Evolutionary conservation across 2,888 invertebrate genomes (phyloP).

Genomic region (Odontocerum albicorne): DNA sequence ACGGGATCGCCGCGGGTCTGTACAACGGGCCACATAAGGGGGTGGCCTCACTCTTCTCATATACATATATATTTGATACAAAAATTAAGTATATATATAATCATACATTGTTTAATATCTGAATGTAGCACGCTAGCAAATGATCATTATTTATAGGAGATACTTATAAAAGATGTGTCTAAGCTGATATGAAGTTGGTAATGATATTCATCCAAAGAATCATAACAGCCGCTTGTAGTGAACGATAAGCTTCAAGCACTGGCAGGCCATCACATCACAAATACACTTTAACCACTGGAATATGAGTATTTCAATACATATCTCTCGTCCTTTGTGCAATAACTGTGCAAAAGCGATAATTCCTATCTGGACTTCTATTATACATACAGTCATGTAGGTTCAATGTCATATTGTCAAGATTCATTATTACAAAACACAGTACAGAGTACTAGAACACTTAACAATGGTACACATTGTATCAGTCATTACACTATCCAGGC

Average conservation of each 20-base stretch:
- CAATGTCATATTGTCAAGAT: slow-evolving; percentile 32
- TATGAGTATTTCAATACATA: not conserved
- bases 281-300: not conserved
- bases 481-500: slow-evolving; percentile 48
- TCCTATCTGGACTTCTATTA: too few relatives aligned
- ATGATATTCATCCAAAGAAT: slow-evolving; percentile 19
- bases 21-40: too few relatives aligned
- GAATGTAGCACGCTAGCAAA: slow-evolving; percentile 33
- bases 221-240: slow-evolving; percentile 23
- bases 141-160: slow-evolving; percentile 27
- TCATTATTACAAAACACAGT: slow-evolving; percentile 29
- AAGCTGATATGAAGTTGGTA: slow-evolving; percentile 31
- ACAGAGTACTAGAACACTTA: slow-evolving; percentile 29
- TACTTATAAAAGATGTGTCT: slow-evolving; percentile 31
- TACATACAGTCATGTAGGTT: too few relatives aligned
- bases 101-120: slow-evolving; percentile 27
- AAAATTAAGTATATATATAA: slow-evolving; percentile 16
- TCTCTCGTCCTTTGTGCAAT: slow-evolving; percentile 19
- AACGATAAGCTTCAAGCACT: slow-evolving; percentile 30
- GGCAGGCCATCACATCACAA: not conserved
- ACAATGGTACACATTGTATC: slow-evolving; percentile 20
- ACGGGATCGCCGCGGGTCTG: too few relatives aligned
- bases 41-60: not conserved
- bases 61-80: slow-evolving; percentile 13
- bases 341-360: slow-evolving; percentile 28